Base-by-base conservation (phyloP, 2,888 invertebrate genomes). In the Trissolcus japonicus region DNA sequence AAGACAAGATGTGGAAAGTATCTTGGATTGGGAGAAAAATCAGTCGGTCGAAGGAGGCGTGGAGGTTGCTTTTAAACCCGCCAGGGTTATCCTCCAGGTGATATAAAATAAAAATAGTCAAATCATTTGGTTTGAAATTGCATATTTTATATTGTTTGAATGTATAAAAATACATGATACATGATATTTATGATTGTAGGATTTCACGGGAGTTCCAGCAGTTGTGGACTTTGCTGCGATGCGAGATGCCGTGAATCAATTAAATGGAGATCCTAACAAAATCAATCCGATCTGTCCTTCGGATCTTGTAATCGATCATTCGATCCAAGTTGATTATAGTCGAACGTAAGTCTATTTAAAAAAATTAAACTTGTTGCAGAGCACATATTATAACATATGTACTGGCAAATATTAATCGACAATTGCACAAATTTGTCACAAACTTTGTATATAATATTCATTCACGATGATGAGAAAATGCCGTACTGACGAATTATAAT, bases 161-260 rank as follows among this genome's bases (percentile, higher is more conserved):
- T 19, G 19, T n/a, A n/a, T n/a, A 19, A 19, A 19, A 19, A 19
- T 2, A 19, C 19, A n/a, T 19, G 1, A 19, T 19, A 19, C 19
- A 19, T 19, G 1, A 2, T 19, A 19, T 19, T 19, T 19, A 19
- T 13, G 1, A 41, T 41, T 41, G 41, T 3, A 96, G 95, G 96
- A 97, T 88, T 93, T 96, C 80, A 99, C 98, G 13, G 99, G 99
- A 2, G 98, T 99, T 0, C 99, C 99, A 0, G 98, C 98, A 0
- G 97, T 99, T 21, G 99, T 99, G 0, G 99, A 99, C 90, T 97
- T 99, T 90, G 99, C 99, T 13, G 98, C 98, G 0, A 99, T 99
- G 99, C 91, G 99, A 73, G 98, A 98, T 89, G 98, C 98, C 0
- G 96, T 99, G 0, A 93, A 94, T 81, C 90, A 91, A 19, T 90